Evolutionary conservation across 2,113 vertebrate genomes (phyloP).

Genomic region (Apteryx owenii): DNA sequence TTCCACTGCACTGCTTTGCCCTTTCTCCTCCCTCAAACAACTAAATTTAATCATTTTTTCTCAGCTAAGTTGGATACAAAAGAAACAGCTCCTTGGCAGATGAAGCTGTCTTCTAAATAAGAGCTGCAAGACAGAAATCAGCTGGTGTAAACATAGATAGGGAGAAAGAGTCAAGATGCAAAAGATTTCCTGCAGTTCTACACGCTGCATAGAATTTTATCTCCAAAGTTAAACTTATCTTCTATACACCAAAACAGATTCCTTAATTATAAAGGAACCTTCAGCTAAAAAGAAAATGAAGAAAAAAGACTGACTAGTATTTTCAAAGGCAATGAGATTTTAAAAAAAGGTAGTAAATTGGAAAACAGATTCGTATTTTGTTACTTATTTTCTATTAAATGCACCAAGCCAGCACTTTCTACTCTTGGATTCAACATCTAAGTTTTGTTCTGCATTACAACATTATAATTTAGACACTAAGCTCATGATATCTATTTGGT

Average conservation of each 20-base stretch:
- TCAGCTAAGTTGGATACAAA: not conserved
- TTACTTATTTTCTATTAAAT: not conserved
- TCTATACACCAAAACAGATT: not conserved
- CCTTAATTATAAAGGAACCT: not conserved
- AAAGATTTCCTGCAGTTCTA: not conserved
- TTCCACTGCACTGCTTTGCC: not conserved
- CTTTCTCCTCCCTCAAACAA: not conserved
- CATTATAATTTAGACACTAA: not conserved
- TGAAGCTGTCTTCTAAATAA: not conserved
- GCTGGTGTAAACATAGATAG: not conserved
- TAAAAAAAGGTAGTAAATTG: not conserved
- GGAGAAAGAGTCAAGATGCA: not conserved
- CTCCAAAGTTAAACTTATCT: not conserved
- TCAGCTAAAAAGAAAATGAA: not conserved
- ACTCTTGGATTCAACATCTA: not conserved
- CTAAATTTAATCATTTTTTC: not conserved
- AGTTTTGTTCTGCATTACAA: not conserved
- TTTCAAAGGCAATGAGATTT: not conserved
- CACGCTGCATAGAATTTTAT: not conserved
- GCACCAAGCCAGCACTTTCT: not conserved
- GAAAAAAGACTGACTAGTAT: not conserved
- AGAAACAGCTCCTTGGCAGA: not conserved
- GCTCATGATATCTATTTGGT: not conserved
- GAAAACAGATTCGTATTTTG: not conserved
- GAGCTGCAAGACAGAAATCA: not conserved